A percentile compares a stretch with the other conserved stretches of the same genome.
Conservation (phyloP, 2,113 vertebrate genomes). For the Caranx melampygus region DNA sequence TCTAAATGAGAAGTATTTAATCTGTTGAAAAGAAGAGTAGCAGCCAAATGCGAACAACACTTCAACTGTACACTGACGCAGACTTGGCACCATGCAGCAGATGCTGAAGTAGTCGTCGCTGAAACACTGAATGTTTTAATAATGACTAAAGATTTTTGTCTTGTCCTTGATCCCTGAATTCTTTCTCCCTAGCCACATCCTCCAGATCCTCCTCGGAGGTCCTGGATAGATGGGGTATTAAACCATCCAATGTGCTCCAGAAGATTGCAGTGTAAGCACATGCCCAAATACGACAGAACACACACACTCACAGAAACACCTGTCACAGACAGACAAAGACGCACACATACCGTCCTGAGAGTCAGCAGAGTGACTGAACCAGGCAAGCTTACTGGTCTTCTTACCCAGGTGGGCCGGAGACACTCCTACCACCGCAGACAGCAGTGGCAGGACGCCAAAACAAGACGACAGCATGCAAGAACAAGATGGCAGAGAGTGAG, state of each 20-base stretch:
- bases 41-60: slow-evolving; percentile 6
- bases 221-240: neutral
- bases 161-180: slow-evolving; percentile 5
- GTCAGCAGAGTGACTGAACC: slow-evolving; percentile 51
- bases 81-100: neutral
- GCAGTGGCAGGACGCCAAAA: slow-evolving; percentile 37
- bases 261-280: neutral
- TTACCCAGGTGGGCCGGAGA: slow-evolving; percentile 49
- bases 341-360: slow-evolving; percentile 49
- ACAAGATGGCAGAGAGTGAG: slow-evolving; percentile 43
- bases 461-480: slow-evolving; percentile 52
- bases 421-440: slow-evolving; percentile 47
- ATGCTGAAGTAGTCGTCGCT: neutral
- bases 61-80: neutral
- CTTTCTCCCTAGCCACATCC: neutral
- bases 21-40: neutral
- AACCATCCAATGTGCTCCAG: neutral
- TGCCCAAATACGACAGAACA: neutral
- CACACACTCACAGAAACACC: slow-evolving; percentile 24
- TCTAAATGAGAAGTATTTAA: neutral
- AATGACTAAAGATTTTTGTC: neutral
- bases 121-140: neutral
- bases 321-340: slow-evolving; percentile 6
- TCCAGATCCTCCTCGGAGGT: neutral
- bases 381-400: slow-evolving; percentile 55